Conservation (phyloP, 2,113 vertebrate species). For the Rhinichthys klamathensis region DNA sequence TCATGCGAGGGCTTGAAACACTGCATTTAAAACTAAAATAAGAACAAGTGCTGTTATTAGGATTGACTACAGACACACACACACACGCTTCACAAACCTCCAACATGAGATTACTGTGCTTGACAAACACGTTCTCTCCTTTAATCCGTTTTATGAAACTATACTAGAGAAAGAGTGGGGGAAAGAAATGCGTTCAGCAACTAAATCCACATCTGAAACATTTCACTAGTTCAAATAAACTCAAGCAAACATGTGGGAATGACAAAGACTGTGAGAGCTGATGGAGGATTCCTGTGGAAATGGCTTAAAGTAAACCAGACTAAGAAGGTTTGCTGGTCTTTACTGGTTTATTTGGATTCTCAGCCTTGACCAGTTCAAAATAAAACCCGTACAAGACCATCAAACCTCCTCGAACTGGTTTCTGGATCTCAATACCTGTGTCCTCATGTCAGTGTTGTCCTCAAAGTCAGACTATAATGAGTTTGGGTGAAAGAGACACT, state of each 20-base stretch:
- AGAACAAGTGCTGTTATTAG: background rate
- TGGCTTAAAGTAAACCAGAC: background rate
- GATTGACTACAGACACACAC: background rate
- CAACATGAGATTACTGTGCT: constrained; percentile 99
- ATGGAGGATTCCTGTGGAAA: constrained; percentile 6
- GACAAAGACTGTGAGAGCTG: background rate
- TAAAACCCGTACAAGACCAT: constrained; percentile 14
- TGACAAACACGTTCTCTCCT: constrained; percentile 97
- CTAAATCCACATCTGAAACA: background rate
- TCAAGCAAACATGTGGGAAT: background rate
- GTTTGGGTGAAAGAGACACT: background rate
- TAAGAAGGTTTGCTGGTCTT: background rate
- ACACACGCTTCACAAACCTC: constrained; percentile 86
- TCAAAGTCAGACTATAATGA: constrained; percentile 91
- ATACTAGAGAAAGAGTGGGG: background rate
- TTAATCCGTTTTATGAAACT: constrained; percentile 10
- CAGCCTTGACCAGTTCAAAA: background rate
- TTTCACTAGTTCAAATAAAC: background rate
- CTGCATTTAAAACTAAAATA: background rate
- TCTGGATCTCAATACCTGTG: constrained; percentile 62
- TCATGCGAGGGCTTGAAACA: background rate
- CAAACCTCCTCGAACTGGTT: background rate
- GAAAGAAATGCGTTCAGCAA: background rate
- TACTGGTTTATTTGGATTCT: background rate
- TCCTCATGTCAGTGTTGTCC: constrained; percentile 85